Evolutionary conservation across 2,888 invertebrate genomes (phyloP).

Genomic region (Apantesis nais): DNA sequence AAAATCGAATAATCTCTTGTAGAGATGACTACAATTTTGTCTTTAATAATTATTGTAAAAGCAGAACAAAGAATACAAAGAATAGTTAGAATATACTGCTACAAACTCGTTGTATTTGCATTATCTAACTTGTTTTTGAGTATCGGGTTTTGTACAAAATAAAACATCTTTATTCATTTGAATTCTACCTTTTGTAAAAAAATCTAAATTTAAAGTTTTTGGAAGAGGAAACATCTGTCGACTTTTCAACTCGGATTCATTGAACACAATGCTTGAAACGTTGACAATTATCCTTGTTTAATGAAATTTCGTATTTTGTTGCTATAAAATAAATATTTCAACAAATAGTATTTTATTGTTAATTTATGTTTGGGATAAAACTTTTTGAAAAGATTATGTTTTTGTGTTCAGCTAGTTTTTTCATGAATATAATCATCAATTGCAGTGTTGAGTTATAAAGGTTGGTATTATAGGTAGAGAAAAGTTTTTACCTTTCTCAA

Average conservation of each 20-base stretch:
- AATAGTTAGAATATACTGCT: not conserved
- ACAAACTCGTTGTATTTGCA: not conserved
- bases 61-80: not conserved
- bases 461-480: not conserved
- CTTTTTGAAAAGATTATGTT: not conserved
- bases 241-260: slow-evolving; percentile 55
- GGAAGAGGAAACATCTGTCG: slow-evolving; percentile 58
- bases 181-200: slow-evolving; percentile 50
- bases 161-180: slow-evolving; percentile 27
- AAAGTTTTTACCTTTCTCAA: not conserved
- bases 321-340: slow-evolving; percentile 30
- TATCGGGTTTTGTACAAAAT: slow-evolving; percentile 32
- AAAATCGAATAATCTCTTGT: not conserved
- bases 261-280: slow-evolving; percentile 48
- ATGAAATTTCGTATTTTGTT: slow-evolving; percentile 39
- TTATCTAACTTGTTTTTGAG: not conserved
- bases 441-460: not conserved
- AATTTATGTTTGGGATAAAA: slow-evolving; percentile 14
- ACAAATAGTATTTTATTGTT: slow-evolving; percentile 17
- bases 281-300: slow-evolving; percentile 44
- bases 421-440: not conserved
- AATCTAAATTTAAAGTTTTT: slow-evolving; percentile 46
- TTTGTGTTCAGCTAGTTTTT: not conserved
- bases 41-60: not conserved
- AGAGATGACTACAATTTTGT: not conserved